Conservation (phyloP, 1,140 invertebrate genomes). For the Aphidius ervi region DNA sequence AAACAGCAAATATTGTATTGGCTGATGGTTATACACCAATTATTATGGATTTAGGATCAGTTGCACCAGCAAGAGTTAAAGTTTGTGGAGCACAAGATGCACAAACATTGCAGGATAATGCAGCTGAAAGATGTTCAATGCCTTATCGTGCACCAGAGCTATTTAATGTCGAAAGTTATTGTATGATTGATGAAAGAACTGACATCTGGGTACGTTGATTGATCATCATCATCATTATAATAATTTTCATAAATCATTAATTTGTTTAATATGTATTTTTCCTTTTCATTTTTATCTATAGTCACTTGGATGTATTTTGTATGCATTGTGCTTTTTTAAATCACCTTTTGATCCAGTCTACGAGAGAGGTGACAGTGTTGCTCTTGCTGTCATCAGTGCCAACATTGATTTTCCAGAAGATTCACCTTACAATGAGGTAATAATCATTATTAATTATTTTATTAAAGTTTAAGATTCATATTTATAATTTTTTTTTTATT, state of each 20-base stretch:
- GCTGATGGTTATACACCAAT: slow-evolving; percentile 68
- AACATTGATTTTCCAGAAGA: slow-evolving; percentile 70
- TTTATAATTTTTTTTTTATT: slow-evolving; percentile 24
- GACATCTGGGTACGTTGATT: slow-evolving; percentile 70
- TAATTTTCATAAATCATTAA: slow-evolving; percentile 26
- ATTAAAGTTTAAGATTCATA: slow-evolving; percentile 1
- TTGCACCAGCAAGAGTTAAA: slow-evolving; percentile 69
- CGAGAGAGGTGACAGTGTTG: slow-evolving; percentile 82
- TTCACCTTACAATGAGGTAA: slow-evolving; percentile 63
- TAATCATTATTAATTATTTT: slow-evolving; percentile 1
- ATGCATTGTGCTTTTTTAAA: slow-evolving; percentile 80
- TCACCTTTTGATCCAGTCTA: slow-evolving; percentile 83
- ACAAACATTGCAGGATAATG: slow-evolving; percentile 72
- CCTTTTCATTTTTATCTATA: slow-evolving; percentile 36
- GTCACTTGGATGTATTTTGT: slow-evolving; percentile 82
- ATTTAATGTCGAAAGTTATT: slow-evolving; percentile 78
- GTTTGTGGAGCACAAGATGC: slow-evolving; percentile 71
- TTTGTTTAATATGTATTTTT: slow-evolving; percentile 33
- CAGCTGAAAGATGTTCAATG: slow-evolving; percentile 82
- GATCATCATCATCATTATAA: background rate
- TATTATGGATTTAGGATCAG: slow-evolving; percentile 83
- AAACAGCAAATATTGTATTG: slow-evolving; percentile 79
- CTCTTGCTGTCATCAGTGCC: slow-evolving; percentile 77
- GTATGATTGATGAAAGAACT: slow-evolving; percentile 76
- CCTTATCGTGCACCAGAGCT: slow-evolving; percentile 83